Base-by-base conservation (phyloP, 2,113 vertebrate genomes). In the Malurus melanocephalus region DNA sequence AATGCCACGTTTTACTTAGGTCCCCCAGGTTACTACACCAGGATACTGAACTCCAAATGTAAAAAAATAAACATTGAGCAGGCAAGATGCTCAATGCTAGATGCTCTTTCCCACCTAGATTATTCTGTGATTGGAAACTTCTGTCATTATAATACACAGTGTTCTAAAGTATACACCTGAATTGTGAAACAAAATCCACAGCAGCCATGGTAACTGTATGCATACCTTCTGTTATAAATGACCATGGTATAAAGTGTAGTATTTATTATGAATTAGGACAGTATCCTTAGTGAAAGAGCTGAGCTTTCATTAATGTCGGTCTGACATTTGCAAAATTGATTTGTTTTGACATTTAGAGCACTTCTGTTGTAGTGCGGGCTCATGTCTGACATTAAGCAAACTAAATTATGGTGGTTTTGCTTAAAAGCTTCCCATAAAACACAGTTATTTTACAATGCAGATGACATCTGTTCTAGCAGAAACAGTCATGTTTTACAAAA, bases 301-400 rank as follows among this genome's bases (percentile, higher is more conserved):
- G 33, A 86, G 77, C 60, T 96, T 96, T 97, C 90, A 92, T 94
- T 95, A 97, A 95, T 90, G 84, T 77, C 1, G 3, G 35, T 80
- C 56, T 97, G 96, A 96, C 95, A 97, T 96, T 97, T 97, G 84
- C 74, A 96, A 96, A 97, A 96, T 94, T 97, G 96, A 96, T 98
- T 97, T 97, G 91, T 95, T 96, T 95, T 97, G 95, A 97, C 96
- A 98, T 97, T 97, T 97, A 95, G 69, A 95, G 59, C 82, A 96
- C 66, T 96, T 96, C 72, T 90, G 71, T 87, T 94, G 71, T 87
- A 96, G 80, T 87, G 73, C 57, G 74, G 93, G 86, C 87, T 90
- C 79, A 64, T 69, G 77, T 95, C 92, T 93, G 97, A 95, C 94
- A 95, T 96, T 97, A 97, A 83, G 68, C 83, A 97, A 95, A 96